A percentile compares a stretch with the other conserved stretches of the same genome.
phyloP scores from a whole-genome alignment of 2,113 vertebrate species.

The Leptobrachium leishanense region DNA sequence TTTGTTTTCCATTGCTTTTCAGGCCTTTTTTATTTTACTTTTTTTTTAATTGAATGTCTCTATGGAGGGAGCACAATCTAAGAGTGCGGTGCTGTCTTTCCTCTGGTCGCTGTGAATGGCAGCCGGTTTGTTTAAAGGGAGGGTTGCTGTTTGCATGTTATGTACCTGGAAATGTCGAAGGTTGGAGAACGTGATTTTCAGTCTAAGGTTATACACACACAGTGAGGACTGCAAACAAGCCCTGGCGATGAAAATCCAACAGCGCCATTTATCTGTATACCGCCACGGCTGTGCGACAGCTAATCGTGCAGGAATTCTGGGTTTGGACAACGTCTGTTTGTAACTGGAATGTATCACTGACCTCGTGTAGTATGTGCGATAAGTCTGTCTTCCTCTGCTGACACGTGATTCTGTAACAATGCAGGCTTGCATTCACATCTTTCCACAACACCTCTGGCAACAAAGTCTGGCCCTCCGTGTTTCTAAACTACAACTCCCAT shows the following conservation, averaged over 20 bases:
- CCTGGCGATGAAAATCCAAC: background rate
- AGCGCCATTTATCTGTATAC: background rate
- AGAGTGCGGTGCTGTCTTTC: too few relatives aligned
- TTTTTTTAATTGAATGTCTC: too few relatives aligned
- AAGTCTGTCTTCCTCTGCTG: too few relatives aligned
- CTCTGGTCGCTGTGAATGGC: too few relatives aligned
- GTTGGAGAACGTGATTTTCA: background rate
- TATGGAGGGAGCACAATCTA: too few relatives aligned
- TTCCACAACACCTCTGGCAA: too few relatives aligned
- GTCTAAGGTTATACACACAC: slow-evolving; percentile 3
- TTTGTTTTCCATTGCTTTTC: too few relatives aligned
- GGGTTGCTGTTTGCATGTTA: background rate
- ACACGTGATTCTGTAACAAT: too few relatives aligned
- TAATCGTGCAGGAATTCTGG: background rate
- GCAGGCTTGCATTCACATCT: too few relatives aligned
- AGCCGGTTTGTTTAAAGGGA: slow-evolving; percentile 8
- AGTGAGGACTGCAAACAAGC: slow-evolving; percentile 10
- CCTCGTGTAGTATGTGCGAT: background rate
- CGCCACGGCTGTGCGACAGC: background rate
- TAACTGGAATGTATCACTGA: background rate
- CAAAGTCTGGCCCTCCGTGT: too few relatives aligned
- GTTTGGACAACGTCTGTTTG: background rate
- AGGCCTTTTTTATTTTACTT: too few relatives aligned
- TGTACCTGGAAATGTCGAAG: background rate
- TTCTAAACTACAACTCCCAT: too few relatives aligned